Evolutionary conservation across 2,888 invertebrate species (phyloP), one percentile per base, ranked within the genome.

Genomic region (Drosophila mayaguana): DNA sequence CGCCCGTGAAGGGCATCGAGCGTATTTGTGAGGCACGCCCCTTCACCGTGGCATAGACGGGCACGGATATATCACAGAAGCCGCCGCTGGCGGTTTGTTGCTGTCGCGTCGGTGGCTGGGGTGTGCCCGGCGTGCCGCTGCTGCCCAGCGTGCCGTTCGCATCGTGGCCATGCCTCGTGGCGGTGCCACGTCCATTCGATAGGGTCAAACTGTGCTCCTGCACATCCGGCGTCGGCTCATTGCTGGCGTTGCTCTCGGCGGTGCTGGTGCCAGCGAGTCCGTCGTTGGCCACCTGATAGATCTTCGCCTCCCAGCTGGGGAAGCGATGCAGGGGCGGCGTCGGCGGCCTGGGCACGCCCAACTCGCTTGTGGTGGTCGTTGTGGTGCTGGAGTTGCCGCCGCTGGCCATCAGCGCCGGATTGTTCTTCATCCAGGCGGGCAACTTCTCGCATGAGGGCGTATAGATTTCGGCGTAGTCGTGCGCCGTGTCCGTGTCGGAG

Each of bases 1-100:
- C 98, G 3, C 98, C 98, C 18, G 97, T 97, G 92, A 98, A 98
- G 11, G 98, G 98, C 95, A 98, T 97, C 50, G 98, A 98, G 83
- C 98, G 95, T 85, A 98, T 98, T 94, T 98, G 98, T 93, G 98
- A 98, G 78, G 98, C 98, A 88, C 98, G 95, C 95, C 97, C 98
- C 94, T 98, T 98, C 45, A 98, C 97, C 55, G 98, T 98, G 59
- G 98, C 98, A 93, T 98, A 98, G 32, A 98, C 98, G 62, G 98
- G 98, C 83, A 98, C 97, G 69, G 97, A 96, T 90, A 97, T 97
- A 93, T 97, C 97, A 93, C 97, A 97, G 93, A 97, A 97, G 87
- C 97, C 97, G 87, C 96, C 96, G 67, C 96, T 95, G 90, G 92
- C 92, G 56, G 93, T 93, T 91, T 93, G 93, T 74, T 92, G 90